A percentile compares a stretch with the other conserved stretches of the same genome.
Evolutionary conservation across 2,888 invertebrate species (phyloP).

Genomic region (Corbicula japonica): DNA sequence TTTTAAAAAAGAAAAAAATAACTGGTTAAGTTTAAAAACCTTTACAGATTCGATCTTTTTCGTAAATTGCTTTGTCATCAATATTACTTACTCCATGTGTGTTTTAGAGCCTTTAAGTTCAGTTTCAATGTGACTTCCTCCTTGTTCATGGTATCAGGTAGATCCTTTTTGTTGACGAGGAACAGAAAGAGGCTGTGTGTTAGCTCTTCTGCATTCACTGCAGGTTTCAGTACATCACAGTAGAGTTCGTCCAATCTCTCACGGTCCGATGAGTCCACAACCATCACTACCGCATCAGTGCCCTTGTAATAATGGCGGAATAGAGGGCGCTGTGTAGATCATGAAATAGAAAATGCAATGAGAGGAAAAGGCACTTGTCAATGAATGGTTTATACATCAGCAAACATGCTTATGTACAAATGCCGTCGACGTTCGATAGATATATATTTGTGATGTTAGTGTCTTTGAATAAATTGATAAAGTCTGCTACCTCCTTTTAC

Average conservation of each 20-base stretch:
- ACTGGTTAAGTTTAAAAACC: background rate
- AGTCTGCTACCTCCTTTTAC: too few species aligned
- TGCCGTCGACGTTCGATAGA: too few species aligned
- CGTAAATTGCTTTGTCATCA: background rate
- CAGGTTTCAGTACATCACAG: slow-evolving; percentile 82
- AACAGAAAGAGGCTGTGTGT: slow-evolving; percentile 78
- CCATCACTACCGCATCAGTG: slow-evolving; percentile 82
- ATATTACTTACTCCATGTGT: slow-evolving; percentile 77
- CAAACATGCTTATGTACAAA: too few species aligned
- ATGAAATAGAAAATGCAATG: too few species aligned
- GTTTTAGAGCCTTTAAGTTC: slow-evolving; percentile 74
- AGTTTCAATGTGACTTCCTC: slow-evolving; percentile 77
- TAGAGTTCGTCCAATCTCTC: slow-evolving; percentile 80
- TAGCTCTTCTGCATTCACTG: slow-evolving; percentile 78
- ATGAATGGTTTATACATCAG: too few species aligned
- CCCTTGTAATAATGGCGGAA: slow-evolving; percentile 83
- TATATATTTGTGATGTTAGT: too few species aligned
- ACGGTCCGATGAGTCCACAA: slow-evolving; percentile 80
- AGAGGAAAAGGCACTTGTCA: too few species aligned
- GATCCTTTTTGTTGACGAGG: slow-evolving; percentile 81
- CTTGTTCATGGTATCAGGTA: slow-evolving; percentile 72
- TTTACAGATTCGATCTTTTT: background rate
- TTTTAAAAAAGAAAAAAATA: too few species aligned
- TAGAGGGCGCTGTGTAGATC: slow-evolving; percentile 81
- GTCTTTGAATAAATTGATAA: too few species aligned